Evolutionary conservation across 2,797 vertebrate genomes (phyloP), one percentile per base, ranked within the genome.

Genomic region (Takifugu rubripes): DNA sequence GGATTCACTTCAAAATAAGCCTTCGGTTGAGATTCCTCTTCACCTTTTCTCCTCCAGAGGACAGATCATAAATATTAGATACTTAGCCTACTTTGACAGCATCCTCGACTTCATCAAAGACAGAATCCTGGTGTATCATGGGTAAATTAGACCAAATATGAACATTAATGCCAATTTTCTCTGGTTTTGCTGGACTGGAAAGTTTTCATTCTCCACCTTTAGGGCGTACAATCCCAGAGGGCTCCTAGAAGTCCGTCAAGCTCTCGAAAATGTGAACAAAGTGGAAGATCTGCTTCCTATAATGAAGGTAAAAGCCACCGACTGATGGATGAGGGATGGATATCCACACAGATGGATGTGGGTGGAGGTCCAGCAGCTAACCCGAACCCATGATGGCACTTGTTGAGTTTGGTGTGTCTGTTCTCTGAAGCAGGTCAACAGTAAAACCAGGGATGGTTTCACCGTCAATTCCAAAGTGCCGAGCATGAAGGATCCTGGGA

Each of bases 51-150:
- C 11, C 48, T 46, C 8, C 78, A 98, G 97, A 83, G 97, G 97
- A 5, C 97, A 99, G 66, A 95, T 98, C 60, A 94, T 97, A 83
- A 99, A 98, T 84, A 96, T 99, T 90, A 86, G 97, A 70, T 99
- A 99, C 68, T 72, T 96, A 87, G 94, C 95, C 61, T 99, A 98
- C 88, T 99, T 98, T 77, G 93, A 94, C 81, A 97, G 93, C 88
- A 98, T 98, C 78, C 94, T 99, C 45, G 91, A 92, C 87, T 98
- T 98, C 84, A 95, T 99, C 77, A 99, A 99, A 92, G 96, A 98
- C 60, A 92, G 96, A 78, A 98, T 98, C 86, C 91, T 98, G 64
- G 93, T 96, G 70, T 98, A 98, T 83, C 96, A 99, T 3, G 91
- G 96, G 97, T 98, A 92, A 88, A 84, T 72, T 1, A 15, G 47